phyloP scores from a whole-genome alignment of 2,888 invertebrate species.

The Brenthis ino region DNA sequence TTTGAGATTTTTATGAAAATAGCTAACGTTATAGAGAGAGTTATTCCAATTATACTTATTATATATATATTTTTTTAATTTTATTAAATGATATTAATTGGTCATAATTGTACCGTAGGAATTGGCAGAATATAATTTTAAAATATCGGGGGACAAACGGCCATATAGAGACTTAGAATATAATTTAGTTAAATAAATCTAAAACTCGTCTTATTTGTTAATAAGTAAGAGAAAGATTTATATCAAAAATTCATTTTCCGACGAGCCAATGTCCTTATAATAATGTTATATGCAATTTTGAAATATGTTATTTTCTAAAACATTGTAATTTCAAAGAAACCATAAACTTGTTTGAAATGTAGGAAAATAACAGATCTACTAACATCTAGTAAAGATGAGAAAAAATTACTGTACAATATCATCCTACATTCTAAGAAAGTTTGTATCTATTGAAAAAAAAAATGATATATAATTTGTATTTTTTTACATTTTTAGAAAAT shows the following conservation, averaged over 20 bases:
- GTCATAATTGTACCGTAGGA: conserved; percentile 54
- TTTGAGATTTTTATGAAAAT: conserved; percentile 79
- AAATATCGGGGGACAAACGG: conserved; percentile 2
- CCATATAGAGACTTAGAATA: conserved; percentile 8
- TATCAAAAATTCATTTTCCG: background rate
- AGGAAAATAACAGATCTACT: conserved; percentile 10
- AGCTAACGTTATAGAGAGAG: conserved; percentile 78
- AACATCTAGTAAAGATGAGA: background rate
- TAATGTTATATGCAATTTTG: background rate
- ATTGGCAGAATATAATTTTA: conserved; percentile 9
- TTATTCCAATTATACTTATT: conserved; percentile 66
- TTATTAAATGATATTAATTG: conserved; percentile 63
- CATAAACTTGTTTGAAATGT: background rate
- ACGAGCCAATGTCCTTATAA: conserved; percentile 1
- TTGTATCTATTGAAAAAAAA: background rate
- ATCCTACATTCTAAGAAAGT: conserved; percentile 5
- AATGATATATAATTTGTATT: background rate
- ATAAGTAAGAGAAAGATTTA: conserved; percentile 27
- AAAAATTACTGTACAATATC: background rate
- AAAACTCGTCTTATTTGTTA: conserved; percentile 21
- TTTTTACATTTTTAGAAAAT: conserved; percentile 2
- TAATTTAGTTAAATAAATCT: conserved; percentile 15
- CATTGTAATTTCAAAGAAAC: background rate
- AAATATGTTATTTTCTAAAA: conserved; percentile 11
- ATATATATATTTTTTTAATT: conserved; percentile 49